A percentile compares a stretch with the other conserved stretches of the same genome.
Conservation (phyloP, 2,797 vertebrate species). For the Odontamblyopus lacepedii region DNA sequence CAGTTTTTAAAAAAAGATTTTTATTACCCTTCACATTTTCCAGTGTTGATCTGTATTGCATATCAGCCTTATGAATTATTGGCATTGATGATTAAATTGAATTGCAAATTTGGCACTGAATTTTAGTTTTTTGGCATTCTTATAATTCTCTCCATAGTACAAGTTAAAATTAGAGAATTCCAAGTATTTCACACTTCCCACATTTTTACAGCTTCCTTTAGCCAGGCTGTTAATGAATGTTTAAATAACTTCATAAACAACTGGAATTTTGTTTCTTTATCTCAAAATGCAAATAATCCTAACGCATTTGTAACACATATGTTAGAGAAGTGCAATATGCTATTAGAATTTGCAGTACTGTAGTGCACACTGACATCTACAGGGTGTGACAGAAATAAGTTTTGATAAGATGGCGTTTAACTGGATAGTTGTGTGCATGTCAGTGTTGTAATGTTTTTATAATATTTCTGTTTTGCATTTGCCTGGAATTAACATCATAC, state of each 20-base stretch:
- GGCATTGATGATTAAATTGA: constrained; percentile 53
- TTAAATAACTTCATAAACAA: not conserved
- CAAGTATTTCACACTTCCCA: constrained; percentile 11
- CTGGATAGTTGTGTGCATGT: constrained; percentile 22
- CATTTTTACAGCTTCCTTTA: not conserved
- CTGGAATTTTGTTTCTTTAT: not conserved
- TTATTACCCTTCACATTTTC: constrained; percentile 39
- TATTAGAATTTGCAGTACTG: constrained; percentile 34
- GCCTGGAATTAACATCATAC: constrained; percentile 5
- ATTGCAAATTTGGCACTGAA: constrained; percentile 67
- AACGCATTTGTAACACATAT: constrained; percentile 32
- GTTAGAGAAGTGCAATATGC: constrained; percentile 51
- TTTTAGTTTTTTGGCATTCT: constrained; percentile 56
- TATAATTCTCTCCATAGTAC: constrained; percentile 13
- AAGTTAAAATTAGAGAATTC: constrained; percentile 17
- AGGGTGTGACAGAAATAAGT: constrained; percentile 25
- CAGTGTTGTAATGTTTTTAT: constrained; percentile 9
- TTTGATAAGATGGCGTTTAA: constrained; percentile 21
- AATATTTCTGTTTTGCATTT: constrained; percentile 6
- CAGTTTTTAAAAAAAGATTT: constrained; percentile 24
- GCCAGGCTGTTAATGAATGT: too few relatives aligned
- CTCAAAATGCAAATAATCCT: constrained; percentile 50
- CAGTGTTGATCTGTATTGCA: constrained; percentile 30
- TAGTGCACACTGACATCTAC: constrained; percentile 26
- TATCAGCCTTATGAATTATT: constrained; percentile 60